These are phyloP conservation scores for Sphaerodactylus townsendi DNA, from an alignment of 2,113 vertebrate genomes.

Conservation along the genomic window DNA sequence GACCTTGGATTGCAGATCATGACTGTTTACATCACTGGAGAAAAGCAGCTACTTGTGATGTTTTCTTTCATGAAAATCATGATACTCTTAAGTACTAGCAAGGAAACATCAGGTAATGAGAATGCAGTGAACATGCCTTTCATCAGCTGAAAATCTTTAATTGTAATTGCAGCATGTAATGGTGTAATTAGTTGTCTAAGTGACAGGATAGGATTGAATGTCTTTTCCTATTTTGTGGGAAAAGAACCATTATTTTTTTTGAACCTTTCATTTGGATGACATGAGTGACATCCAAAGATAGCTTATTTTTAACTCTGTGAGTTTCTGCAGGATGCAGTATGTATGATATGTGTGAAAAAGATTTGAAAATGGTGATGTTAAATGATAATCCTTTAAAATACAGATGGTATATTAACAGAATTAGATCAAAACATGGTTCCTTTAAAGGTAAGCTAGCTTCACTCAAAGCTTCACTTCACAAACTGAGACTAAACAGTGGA, in stretches of 20 bases:
- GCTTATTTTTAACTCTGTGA: conserved; percentile 31
- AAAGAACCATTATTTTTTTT: conserved; percentile 46
- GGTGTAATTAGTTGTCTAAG: conserved; percentile 76
- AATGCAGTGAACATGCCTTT: conserved; percentile 68
- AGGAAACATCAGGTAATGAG: conserved; percentile 75
- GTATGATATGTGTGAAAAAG: neutral
- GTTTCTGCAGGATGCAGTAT: neutral
- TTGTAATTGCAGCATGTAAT: conserved; percentile 79
- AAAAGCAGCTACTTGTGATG: conserved; percentile 64
- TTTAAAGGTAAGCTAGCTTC: neutral
- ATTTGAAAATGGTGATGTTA: neutral
- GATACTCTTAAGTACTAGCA: conserved; percentile 65
- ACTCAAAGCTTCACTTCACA: neutral
- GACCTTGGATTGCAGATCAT: neutral
- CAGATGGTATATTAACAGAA: neutral
- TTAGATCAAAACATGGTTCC: neutral
- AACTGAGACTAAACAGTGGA: neutral
- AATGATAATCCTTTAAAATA: neutral
- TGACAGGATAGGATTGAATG: conserved; percentile 70
- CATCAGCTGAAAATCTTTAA: conserved; percentile 79
- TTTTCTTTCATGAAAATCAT: conserved; percentile 73
- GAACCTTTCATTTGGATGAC: conserved; percentile 53
- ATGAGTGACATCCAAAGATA: conserved; percentile 10
- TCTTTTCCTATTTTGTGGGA: conserved; percentile 55
- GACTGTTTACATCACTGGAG: conserved; percentile 54